Evolutionary conservation across 2,113 vertebrate genomes (phyloP).

Genomic region (Aspiorhynchus laticeps): DNA sequence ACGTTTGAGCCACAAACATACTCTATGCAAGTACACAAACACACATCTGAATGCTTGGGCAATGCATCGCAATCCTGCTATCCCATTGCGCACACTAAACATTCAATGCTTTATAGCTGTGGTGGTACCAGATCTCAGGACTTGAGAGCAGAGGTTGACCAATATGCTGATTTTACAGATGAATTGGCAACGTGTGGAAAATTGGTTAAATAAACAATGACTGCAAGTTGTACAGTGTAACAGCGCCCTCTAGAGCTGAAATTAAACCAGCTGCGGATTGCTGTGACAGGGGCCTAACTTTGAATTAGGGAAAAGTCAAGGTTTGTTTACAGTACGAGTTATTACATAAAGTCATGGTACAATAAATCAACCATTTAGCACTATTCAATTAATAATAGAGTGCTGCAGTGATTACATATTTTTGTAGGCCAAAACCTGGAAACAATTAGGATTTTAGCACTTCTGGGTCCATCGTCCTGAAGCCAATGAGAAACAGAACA

Average conservation of each 20-base stretch:
- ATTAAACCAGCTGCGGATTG: not conserved
- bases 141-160: not conserved
- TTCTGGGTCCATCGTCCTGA: too few relatives aligned
- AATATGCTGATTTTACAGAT: not conserved
- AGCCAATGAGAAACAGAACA: too few relatives aligned
- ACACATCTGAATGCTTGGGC: not conserved
- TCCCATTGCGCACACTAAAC: slow-evolving; percentile 55
- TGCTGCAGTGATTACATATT: not conserved
- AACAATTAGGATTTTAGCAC: too few relatives aligned
- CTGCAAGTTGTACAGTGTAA: too few relatives aligned
- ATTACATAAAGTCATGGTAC: not conserved
- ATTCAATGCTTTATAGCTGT: not conserved
- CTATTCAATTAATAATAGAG: not conserved
- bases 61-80: not conserved
- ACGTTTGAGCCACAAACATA: slow-evolving; percentile 34
- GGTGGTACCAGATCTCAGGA: not conserved
- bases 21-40: slow-evolving; percentile 14
- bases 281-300: not conserved
- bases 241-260: not conserved
- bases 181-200: too few relatives aligned
- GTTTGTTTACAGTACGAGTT: not conserved
- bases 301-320: not conserved
- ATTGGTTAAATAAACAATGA: too few relatives aligned
- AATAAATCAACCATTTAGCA: not conserved
- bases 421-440: not conserved